These are phyloP conservation scores for Aphrophora alni DNA, from an alignment of 2,888 invertebrate genomes.

Conservation along the genomic window DNA sequence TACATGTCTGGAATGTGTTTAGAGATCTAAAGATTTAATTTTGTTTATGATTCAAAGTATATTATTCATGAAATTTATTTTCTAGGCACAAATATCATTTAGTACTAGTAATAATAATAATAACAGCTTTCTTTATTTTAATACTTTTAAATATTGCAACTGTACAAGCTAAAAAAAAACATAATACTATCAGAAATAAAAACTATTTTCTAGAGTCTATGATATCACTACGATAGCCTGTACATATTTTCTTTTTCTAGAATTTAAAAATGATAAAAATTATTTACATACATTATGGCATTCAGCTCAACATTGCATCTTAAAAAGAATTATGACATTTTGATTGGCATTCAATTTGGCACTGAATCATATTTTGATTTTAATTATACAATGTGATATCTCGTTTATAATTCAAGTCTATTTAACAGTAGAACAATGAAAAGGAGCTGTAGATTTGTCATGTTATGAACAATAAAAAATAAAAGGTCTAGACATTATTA, in stretches of 20 bases:
- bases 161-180: constrained; percentile 3
- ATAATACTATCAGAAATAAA: background rate
- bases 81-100: background rate
- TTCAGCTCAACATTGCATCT: background rate
- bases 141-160: background rate
- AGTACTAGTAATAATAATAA: background rate
- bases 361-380: background rate
- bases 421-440: no score
- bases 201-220: background rate
- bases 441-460: no score
- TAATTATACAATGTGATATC: background rate
- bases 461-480: no score
- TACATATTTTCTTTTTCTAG: background rate
- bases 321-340: background rate
- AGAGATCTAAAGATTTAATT: no score
- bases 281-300: background rate
- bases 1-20: no score
- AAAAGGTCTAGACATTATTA: no score
- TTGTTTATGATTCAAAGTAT: background rate
- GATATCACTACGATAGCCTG: background rate
- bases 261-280: background rate
- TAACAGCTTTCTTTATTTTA: background rate
- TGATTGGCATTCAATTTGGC: background rate
- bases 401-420: background rate
- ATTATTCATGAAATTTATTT: background rate